These are phyloP conservation scores for Gibbula magus DNA, from an alignment of 2,888 invertebrate species.

Conservation along the genomic window DNA sequence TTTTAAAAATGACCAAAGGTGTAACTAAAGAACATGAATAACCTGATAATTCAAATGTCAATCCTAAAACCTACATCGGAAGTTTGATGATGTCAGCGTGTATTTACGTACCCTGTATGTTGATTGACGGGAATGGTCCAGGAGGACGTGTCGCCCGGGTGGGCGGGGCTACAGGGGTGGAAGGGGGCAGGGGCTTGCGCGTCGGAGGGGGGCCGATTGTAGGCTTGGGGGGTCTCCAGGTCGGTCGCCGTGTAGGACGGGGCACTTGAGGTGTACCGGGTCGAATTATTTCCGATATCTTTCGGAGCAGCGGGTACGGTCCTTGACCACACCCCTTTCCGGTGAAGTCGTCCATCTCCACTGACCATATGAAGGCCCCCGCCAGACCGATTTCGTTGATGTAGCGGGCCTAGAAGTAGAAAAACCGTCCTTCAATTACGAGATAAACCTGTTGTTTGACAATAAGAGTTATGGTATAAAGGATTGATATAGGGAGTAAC, in stretches of 20 bases:
- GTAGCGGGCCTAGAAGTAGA: slow-evolving; percentile 42
- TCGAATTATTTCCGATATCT: slow-evolving; percentile 82
- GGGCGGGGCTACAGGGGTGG: too few species aligned
- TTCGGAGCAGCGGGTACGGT: slow-evolving; percentile 90
- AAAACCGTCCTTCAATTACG: too few species aligned
- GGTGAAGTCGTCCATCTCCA: slow-evolving; percentile 96
- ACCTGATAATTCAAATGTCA: too few species aligned
- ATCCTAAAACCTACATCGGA: too few species aligned
- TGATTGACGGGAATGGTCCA: not conserved
- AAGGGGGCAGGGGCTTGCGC: too few species aligned
- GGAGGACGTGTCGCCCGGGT: not conserved
- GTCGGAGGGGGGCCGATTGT: not conserved
- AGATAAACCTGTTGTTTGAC: too few species aligned
- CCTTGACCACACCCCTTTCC: slow-evolving; percentile 88
- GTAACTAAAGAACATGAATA: too few species aligned
- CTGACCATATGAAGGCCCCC: slow-evolving; percentile 97
- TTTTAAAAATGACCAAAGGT: too few species aligned
- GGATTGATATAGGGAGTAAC: too few species aligned
- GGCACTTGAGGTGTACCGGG: not conserved
- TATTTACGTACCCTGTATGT: not conserved
- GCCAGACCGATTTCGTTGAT: slow-evolving; percentile 76
- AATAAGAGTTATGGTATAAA: too few species aligned
- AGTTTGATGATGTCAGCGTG: too few species aligned
- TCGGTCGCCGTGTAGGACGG: not conserved
- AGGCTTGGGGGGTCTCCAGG: not conserved